phyloP scores from a whole-genome alignment of 2,113 vertebrate genomes.

The Varanus komodoensis region DNA sequence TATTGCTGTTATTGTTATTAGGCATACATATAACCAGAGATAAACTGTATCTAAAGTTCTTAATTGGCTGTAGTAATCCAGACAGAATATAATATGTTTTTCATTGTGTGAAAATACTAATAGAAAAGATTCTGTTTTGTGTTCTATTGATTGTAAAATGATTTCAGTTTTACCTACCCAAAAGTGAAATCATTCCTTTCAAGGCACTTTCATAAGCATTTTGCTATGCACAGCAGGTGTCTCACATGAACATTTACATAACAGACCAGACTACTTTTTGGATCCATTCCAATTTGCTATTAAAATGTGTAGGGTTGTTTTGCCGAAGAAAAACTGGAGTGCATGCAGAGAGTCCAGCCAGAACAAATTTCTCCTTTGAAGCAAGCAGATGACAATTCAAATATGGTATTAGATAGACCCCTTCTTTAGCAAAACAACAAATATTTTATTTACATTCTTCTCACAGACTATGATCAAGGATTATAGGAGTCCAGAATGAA shows the following conservation, averaged over 20 bases:
- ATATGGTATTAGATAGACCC: not conserved
- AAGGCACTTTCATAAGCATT: constrained; percentile 5
- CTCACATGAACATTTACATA: constrained; percentile 21
- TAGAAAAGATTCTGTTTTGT: not conserved
- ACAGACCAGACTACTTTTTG: not conserved
- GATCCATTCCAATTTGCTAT: not conserved
- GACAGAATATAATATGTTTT: constrained; percentile 32
- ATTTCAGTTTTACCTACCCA: not conserved
- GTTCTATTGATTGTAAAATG: too few relatives aligned
- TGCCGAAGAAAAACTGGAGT: constrained; percentile 14
- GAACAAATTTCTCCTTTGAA: not conserved
- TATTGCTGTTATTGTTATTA: constrained; percentile 8
- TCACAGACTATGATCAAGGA: not conserved
- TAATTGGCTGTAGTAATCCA: constrained; percentile 20
- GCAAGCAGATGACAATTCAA: constrained; percentile 6
- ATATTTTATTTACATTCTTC: not conserved
- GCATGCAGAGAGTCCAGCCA: not conserved
- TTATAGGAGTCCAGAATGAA: too few relatives aligned
- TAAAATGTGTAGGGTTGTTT: constrained; percentile 25
- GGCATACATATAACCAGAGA: constrained; percentile 35
- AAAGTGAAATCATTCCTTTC: constrained; percentile 29
- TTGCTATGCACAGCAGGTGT: constrained; percentile 17
- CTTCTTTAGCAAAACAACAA: not conserved
- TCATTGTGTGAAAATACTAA: constrained; percentile 21
- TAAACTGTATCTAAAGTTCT: constrained; percentile 41